These are phyloP conservation scores for Calliphora vicina DNA, from an alignment of 1,140 invertebrate species.

Conservation along the genomic window DNA sequence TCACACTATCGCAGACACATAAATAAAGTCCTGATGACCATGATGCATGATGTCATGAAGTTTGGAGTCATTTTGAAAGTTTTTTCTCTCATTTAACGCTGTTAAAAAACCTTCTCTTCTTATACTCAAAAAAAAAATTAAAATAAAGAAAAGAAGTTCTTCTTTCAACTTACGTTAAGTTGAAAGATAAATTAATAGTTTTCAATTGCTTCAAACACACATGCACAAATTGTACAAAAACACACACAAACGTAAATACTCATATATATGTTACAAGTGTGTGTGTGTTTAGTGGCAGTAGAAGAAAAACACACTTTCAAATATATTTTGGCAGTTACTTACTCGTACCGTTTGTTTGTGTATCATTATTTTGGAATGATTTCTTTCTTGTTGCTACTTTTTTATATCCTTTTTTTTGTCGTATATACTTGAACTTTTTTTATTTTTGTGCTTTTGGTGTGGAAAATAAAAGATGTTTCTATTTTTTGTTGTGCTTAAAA, in stretches of 20 bases:
- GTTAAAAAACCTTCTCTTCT: background rate
- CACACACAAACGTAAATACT: background rate
- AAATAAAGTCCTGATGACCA: conserved; percentile 24
- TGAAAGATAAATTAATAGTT: conserved; percentile 33
- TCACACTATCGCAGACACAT: background rate
- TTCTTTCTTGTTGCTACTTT: background rate
- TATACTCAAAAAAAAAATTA: background rate
- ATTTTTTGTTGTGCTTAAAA: background rate
- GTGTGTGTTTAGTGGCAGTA: background rate
- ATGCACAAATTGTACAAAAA: background rate
- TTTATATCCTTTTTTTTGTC: background rate
- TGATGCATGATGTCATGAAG: conserved; percentile 33
- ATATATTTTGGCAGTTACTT: conserved; percentile 14
- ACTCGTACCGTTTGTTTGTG: background rate
- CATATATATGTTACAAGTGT: background rate
- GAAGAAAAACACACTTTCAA: background rate
- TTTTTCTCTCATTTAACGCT: background rate
- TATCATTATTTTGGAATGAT: background rate
- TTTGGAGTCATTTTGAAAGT: conserved; percentile 2
- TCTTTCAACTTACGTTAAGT: conserved; percentile 26
- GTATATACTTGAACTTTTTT: background rate
- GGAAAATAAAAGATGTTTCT: background rate
- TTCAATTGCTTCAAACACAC: conserved; percentile 22
- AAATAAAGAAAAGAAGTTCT: too few species aligned
- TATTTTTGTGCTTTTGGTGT: background rate